These are phyloP conservation scores for Crossaster papposus DNA, from an alignment of 53 echinoderm and acorn worm species.

Conservation along the genomic window DNA sequence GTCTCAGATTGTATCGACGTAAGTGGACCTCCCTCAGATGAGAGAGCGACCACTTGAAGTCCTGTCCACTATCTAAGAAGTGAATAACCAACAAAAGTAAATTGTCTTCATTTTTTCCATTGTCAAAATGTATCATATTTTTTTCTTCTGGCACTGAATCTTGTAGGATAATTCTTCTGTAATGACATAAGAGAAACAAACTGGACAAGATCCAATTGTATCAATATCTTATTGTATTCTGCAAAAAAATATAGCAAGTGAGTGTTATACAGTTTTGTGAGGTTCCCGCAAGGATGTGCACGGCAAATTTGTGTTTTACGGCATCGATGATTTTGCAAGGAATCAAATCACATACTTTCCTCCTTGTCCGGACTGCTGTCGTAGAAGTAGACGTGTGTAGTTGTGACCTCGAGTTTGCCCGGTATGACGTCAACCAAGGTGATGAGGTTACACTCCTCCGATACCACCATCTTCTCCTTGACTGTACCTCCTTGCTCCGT, in stretches of 20 bases:
- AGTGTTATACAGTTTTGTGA: too few species aligned
- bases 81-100: neutral
- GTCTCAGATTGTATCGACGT: conserved; percentile 90
- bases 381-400: conserved; percentile 96
- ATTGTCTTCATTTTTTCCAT: too few species aligned
- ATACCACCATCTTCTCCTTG: conserved; percentile 91
- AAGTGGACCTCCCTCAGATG: conserved; percentile 97
- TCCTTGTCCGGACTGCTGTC: conserved; percentile 91
- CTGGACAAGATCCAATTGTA: too few species aligned
- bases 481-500: conserved; percentile 58
- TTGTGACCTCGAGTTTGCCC: conserved; percentile 86
- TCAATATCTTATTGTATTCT: too few species aligned
- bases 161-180: too few species aligned
- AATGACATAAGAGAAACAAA: too few species aligned
- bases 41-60: conserved; percentile 96
- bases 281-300: too few species aligned
- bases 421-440: conserved; percentile 89
- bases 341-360: conserved; percentile 58
- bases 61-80: conserved; percentile 84
- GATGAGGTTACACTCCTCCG: conserved; percentile 93
- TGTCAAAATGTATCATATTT: too few species aligned
- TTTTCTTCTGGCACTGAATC: too few species aligned
- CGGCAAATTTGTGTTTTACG: neutral
- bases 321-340: neutral
- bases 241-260: too few species aligned